A percentile compares a stretch with the other conserved stretches of the same genome.
Conservation (phyloP, 1,140 invertebrate genomes). For the Pseudomyrmex dendroicus region DNA sequence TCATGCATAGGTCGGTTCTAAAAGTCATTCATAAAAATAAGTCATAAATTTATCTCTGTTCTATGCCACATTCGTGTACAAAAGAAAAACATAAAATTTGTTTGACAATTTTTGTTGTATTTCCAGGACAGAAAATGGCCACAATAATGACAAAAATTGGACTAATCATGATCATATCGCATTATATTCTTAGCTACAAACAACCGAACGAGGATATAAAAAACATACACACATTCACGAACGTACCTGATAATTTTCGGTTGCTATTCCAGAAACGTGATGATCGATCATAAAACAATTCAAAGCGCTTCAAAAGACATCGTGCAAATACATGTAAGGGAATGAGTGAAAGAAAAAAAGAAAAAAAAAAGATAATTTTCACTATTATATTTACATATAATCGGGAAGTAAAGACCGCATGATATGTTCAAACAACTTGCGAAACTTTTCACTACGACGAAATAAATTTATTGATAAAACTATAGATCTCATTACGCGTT, state of each 20-base stretch:
- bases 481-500: conserved; percentile 25
- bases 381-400: neutral
- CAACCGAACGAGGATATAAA: conserved; percentile 53
- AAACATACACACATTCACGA: conserved; percentile 72
- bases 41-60: neutral
- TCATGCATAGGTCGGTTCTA: conserved; percentile 75
- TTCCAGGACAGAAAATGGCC: conserved; percentile 87
- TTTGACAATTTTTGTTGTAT: conserved; percentile 27
- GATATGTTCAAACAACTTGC: conserved; percentile 5
- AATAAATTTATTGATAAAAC: conserved; percentile 57
- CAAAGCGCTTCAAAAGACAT: neutral
- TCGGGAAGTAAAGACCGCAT: conserved; percentile 17
- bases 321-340: neutral
- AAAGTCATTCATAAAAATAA: conserved; percentile 17
- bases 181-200: conserved; percentile 80
- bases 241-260: conserved; percentile 66
- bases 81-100: neutral
- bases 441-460: conserved; percentile 17
- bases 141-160: conserved; percentile 88
- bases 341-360: neutral
- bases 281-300: neutral
- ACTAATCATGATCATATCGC: conserved; percentile 82
- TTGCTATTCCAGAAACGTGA: conserved; percentile 70
- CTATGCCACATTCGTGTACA: neutral
- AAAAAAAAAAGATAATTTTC: neutral